A percentile compares a stretch with the other conserved stretches of the same genome.
Evolutionary conservation across 2,888 invertebrate species (phyloP).

Genomic region (Elgonia sp.): DNA sequence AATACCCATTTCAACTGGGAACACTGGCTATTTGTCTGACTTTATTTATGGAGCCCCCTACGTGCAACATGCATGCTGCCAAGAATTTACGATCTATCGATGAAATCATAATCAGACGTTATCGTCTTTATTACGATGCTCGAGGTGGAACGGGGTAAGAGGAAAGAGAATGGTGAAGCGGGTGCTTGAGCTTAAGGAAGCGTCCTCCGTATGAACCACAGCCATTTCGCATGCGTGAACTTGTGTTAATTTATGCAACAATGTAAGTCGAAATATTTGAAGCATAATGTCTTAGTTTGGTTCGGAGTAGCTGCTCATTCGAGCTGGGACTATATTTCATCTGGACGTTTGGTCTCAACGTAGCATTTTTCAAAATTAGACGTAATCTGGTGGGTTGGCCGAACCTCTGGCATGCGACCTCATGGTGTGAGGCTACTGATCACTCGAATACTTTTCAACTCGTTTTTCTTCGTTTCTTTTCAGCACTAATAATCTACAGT

Average conservation of each 20-base stretch:
- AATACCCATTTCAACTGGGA: conserved; percentile 68
- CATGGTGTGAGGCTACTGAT: conserved; percentile 74
- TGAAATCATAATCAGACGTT: conserved; percentile 73
- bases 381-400: conserved; percentile 71
- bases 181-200: conserved; percentile 20
- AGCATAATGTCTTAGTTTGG: conserved; percentile 64
- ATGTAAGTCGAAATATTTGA: conserved; percentile 58
- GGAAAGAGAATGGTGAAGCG: conserved; percentile 4
- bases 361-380: conserved; percentile 73
- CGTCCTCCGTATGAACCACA: conserved; percentile 25
- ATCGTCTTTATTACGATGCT: conserved; percentile 66
- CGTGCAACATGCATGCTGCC: conserved; percentile 73
- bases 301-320: conserved; percentile 41
- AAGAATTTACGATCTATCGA: conserved; percentile 74
- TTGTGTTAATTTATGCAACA: conserved; percentile 72
- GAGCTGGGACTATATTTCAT: conserved; percentile 61
- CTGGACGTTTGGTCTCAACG: conserved; percentile 42
- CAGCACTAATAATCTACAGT: conserved; percentile 61
- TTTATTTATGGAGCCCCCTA: conserved; percentile 72
- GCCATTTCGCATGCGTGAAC: conserved; percentile 55
- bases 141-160: background rate
- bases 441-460: conserved; percentile 64
- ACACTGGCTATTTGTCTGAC: conserved; percentile 68
- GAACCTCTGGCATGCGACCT: conserved; percentile 72
- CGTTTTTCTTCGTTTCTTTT: conserved; percentile 60